Base-by-base conservation (phyloP, 2,797 vertebrate species). In the Mus caroli region DNA sequence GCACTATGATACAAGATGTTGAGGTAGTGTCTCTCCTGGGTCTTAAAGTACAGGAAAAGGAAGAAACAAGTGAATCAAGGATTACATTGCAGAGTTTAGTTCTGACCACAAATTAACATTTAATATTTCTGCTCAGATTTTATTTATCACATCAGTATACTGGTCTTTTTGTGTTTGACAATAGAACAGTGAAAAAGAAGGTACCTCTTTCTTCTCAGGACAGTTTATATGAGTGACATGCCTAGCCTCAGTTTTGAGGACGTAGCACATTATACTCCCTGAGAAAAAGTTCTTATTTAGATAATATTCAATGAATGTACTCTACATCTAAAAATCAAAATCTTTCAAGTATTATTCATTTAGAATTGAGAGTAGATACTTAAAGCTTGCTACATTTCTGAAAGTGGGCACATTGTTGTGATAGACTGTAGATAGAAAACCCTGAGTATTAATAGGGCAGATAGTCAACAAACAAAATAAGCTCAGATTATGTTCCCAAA, bases 11-110 rank as follows among this genome's bases (percentile, higher is more conserved):
- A 10, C 28, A 54, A 62, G 24, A 54, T 22, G 4, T 9, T 28
- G 2, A 83, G 50, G 1, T 3, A 12, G 1, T 71, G 9, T 6
- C 17, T n/a, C 0, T 26, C n/a, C 4, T 69, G 46, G 15, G 5
- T 73, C 50, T n/a, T 43, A 13, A 1, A 24, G n/a, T 62, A 83
- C 77, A 79, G 1, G 50, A 2, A 80, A 85, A 52, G 52, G 19
- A 91, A 84, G 1, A 20, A 64, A 7, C 58, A 60, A 34, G 10
- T 82, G 17, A 87, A 73, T 40, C 22, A 76, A 75, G 22, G 79
- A 28, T 22, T 88, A 40, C 12, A 10, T n/a, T 14, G 34, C 80
- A 3, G 9, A 82, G 12, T 92, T 94, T 46, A 46, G 12, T 75
- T 91, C 77, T 75, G 58, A 28, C 64, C 1, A 67, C 26, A 50